Conservation (phyloP, 1,140 invertebrate genomes). For the Calephelis nemesis region DNA sequence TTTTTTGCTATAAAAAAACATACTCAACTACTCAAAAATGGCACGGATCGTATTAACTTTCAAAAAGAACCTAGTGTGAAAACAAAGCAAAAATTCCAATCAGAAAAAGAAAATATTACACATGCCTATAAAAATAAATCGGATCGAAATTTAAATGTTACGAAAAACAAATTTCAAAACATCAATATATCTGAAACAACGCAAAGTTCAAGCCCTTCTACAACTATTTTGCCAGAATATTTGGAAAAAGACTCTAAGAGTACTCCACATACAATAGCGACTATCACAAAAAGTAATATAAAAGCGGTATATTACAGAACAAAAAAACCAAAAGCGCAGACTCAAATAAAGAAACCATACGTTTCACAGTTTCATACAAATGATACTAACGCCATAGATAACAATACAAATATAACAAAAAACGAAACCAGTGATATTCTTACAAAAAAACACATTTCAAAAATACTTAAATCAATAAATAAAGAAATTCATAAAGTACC, state of each 20-base stretch:
- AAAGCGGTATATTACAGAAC: slow-evolving; percentile 60
- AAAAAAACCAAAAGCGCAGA: slow-evolving; percentile 59
- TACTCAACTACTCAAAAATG: neutral
- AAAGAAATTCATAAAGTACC: slow-evolving; percentile 79
- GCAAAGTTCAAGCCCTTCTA: slow-evolving; percentile 1
- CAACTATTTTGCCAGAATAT: slow-evolving; percentile 16
- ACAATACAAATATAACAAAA: slow-evolving; percentile 50
- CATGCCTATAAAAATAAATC: neutral
- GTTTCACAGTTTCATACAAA: slow-evolving; percentile 28
- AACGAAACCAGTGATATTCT: slow-evolving; percentile 33
- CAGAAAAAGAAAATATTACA: slow-evolving; percentile 13
- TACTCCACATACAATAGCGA: slow-evolving; percentile 51
- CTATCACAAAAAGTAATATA: slow-evolving; percentile 66
- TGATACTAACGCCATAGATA: slow-evolving; percentile 39
- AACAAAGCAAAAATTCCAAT: neutral
- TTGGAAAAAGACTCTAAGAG: slow-evolving; percentile 34
- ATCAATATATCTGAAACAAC: neutral
- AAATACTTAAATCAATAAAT: slow-evolving; percentile 76
- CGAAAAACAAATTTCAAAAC: neutral
- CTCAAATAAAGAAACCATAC: slow-evolving; percentile 60
- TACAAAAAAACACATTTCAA: slow-evolving; percentile 44
- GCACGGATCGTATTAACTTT: neutral
- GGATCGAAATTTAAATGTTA: neutral
- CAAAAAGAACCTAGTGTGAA: neutral
- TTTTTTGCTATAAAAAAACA: slow-evolving; percentile 55